These are phyloP conservation scores for Babylonia areolata DNA, from an alignment of 1,140 invertebrate genomes.

Conservation along the genomic window DNA sequence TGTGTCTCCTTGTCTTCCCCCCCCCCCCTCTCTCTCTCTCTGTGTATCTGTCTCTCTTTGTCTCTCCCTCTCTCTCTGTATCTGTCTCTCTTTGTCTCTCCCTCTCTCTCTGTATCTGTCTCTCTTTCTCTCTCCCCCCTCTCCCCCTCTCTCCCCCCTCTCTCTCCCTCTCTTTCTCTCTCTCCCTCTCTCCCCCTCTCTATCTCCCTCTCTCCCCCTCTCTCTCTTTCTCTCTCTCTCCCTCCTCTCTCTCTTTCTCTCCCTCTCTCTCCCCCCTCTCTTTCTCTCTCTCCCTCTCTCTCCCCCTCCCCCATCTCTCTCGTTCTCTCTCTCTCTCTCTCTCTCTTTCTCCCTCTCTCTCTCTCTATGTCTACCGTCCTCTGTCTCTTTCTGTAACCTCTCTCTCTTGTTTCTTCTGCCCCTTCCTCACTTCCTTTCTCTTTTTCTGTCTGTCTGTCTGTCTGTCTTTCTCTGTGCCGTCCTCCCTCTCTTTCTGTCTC, in stretches of 20 bases:
- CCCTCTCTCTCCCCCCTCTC: not conserved
- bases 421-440: not conserved
- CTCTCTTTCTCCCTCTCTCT: not conserved
- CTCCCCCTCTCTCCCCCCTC: no score
- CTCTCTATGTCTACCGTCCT: not conserved
- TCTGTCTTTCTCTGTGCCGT: not conserved
- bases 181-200: no score
- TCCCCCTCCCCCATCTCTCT: no score
- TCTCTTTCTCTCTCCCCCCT: no score
- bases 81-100: no score
- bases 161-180: no score
- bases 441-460: not conserved
- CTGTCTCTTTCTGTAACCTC: not conserved
- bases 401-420: not conserved
- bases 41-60: no score
- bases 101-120: no score
- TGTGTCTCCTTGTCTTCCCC: no score
- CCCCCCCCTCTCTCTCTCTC: no score
- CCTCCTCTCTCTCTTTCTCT: not conserved
- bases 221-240: not conserved
- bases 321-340: not conserved
- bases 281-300: not conserved
- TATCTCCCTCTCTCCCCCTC: not conserved
- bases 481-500: not conserved
- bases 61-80: no score